These are phyloP conservation scores for Zaprionus tsacasi DNA, from an alignment of 1,140 invertebrate species.

Conservation along the genomic window DNA sequence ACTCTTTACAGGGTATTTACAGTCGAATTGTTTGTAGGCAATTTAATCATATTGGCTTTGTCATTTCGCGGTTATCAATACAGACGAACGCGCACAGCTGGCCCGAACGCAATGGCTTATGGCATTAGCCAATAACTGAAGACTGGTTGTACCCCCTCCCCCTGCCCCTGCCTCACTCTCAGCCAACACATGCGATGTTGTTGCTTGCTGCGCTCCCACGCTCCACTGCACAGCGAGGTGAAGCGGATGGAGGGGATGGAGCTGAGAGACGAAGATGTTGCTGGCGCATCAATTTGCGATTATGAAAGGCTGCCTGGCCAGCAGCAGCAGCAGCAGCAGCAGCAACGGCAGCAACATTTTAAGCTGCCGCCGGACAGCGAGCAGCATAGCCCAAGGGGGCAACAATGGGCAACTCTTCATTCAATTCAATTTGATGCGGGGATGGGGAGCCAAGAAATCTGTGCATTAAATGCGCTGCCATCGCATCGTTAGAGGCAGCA, in stretches of 20 bases:
- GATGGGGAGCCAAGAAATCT: conserved; percentile 65
- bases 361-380: conserved; percentile 37
- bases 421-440: conserved; percentile 73
- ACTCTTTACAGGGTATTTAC: conserved; percentile 17
- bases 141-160: conserved; percentile 4
- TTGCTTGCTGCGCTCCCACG: conserved; percentile 70
- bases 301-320: conserved; percentile 79
- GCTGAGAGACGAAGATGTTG: conserved; percentile 70
- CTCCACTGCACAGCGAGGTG: conserved; percentile 67
- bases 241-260: no score
- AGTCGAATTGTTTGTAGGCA: conserved; percentile 63
- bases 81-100: conserved; percentile 67
- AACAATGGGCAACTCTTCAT: conserved; percentile 77
- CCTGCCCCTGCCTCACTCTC: neutral
- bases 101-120: conserved; percentile 46
- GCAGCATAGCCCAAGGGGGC: neutral
- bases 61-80: conserved; percentile 81
- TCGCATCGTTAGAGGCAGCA: conserved; percentile 64
- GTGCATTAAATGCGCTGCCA: conserved; percentile 75
- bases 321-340: conserved; percentile 46
- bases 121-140: conserved; percentile 69
- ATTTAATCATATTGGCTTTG: conserved; percentile 70
- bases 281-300: conserved; percentile 81
- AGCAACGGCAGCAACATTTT: conserved; percentile 44
- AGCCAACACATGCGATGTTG: conserved; percentile 51